Percentiles rank a stretch among this genome's conserved stretches.
Evolutionary conservation across 2,113 vertebrate genomes (phyloP).

Genomic region (Plotosus lineatus): DNA sequence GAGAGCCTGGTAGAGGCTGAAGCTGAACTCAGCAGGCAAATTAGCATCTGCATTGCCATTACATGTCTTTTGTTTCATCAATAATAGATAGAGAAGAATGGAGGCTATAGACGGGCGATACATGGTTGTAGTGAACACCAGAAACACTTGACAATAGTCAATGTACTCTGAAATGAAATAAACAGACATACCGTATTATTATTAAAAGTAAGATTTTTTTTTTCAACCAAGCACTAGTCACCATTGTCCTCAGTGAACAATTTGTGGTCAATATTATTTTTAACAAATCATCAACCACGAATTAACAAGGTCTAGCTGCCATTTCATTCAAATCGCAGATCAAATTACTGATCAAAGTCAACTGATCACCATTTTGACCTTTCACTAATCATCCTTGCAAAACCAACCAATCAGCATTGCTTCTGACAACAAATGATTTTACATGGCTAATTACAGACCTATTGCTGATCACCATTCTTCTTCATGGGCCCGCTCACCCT

Average conservation of each 20-base stretch:
- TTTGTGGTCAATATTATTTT: neutral
- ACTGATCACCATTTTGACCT: no score
- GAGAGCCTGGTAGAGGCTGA: slow-evolving; percentile 74
- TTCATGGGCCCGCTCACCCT: no score
- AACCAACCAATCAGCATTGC: no score
- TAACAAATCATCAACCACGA: no score
- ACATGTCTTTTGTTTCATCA: slow-evolving; percentile 51
- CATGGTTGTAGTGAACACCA: slow-evolving; percentile 67
- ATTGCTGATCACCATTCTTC: no score
- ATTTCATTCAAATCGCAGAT: no score
- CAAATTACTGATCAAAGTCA: no score
- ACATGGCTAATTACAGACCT: no score
- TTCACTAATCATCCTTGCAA: no score
- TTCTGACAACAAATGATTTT: no score
- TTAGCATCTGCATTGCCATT: slow-evolving; percentile 18
- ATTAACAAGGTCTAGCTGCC: no score
- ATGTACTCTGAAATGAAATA: neutral
- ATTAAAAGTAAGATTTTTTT: neutral
- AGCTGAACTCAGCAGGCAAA: slow-evolving; percentile 67
- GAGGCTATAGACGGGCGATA: slow-evolving; percentile 55
- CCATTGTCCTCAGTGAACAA: neutral
- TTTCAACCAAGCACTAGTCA: neutral
- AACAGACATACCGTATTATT: neutral
- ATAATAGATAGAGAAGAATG: slow-evolving; percentile 69
- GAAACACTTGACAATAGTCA: slow-evolving; percentile 4